Evolutionary conservation across 2,797 vertebrate species (phyloP).

Genomic region (Alca torda): DNA sequence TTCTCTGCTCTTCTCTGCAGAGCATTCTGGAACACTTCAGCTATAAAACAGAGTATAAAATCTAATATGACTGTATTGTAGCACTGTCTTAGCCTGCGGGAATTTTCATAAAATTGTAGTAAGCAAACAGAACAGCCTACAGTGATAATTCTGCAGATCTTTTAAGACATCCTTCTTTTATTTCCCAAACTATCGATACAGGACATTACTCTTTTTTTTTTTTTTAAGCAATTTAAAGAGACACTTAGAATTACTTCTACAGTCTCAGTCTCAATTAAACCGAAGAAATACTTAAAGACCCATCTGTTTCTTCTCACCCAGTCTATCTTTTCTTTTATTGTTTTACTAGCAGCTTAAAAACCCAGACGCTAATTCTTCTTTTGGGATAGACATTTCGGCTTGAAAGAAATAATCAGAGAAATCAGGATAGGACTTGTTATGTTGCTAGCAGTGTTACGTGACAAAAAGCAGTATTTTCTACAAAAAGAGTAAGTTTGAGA

Average conservation of each 20-base stretch:
- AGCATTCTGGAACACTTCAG: conserved; percentile 3
- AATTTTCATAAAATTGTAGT: conserved; percentile 16
- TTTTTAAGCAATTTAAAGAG: neutral
- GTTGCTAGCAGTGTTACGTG: neutral
- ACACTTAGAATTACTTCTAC: neutral
- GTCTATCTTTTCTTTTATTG: neutral
- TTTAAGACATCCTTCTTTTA: neutral
- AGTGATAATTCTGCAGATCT: neutral
- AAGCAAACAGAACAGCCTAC: conserved; percentile 4
- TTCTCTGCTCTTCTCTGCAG: neutral
- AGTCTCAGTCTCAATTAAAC: neutral
- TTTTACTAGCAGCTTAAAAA: neutral
- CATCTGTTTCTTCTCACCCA: neutral
- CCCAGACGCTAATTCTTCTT: neutral
- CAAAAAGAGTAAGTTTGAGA: neutral
- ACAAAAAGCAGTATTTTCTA: neutral
- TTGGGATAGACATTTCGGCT: neutral
- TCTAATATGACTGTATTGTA: neutral
- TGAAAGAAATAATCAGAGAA: neutral
- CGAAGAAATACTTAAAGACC: neutral
- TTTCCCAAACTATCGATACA: neutral
- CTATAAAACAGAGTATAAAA: conserved; percentile 20
- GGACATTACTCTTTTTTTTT: neutral
- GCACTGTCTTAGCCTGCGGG: neutral
- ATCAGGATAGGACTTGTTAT: neutral